These are phyloP conservation scores for Lacerta bilineata DNA, from an alignment of 2,797 vertebrate species.

Conservation along the genomic window DNA sequence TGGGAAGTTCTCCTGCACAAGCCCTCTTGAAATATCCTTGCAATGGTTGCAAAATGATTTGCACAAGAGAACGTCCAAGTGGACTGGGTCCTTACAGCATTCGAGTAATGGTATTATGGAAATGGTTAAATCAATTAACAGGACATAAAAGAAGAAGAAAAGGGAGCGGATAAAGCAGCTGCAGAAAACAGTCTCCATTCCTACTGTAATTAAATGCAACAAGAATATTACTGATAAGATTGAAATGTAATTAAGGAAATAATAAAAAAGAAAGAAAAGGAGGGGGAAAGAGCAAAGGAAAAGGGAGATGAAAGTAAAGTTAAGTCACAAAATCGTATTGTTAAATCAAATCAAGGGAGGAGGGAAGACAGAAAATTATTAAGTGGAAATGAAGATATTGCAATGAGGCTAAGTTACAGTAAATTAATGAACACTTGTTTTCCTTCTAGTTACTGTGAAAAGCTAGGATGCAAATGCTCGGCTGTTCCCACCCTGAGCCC, in stretches of 20 bases:
- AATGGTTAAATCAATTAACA: conserved; percentile 78
- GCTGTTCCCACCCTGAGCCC: conserved; percentile 7
- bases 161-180: conserved; percentile 64
- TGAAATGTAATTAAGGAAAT: conserved; percentile 77
- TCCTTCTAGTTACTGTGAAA: conserved; percentile 52
- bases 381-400: conserved; percentile 64
- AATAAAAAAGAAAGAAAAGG: conserved; percentile 68
- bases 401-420: conserved; percentile 53
- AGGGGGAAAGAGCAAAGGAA: conserved; percentile 75
- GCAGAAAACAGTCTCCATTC: conserved; percentile 64
- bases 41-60: background rate
- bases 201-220: conserved; percentile 77
- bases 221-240: conserved; percentile 77
- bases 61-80: conserved; percentile 22
- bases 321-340: conserved; percentile 75
- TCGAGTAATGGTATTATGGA: conserved; percentile 73
- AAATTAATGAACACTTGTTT: conserved; percentile 35
- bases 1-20: background rate
- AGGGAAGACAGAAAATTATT: conserved; percentile 64
- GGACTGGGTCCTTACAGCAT: conserved; percentile 65
- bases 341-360: conserved; percentile 67
- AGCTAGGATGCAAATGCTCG: conserved; percentile 39
- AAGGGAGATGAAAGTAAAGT: conserved; percentile 78
- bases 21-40: conserved; percentile 1
- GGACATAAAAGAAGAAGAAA: conserved; percentile 69